These are phyloP conservation scores for Heliocidaris erythrogramma DNA, from an alignment of 35 echinoderm and acorn worm species.

Conservation along the genomic window DNA sequence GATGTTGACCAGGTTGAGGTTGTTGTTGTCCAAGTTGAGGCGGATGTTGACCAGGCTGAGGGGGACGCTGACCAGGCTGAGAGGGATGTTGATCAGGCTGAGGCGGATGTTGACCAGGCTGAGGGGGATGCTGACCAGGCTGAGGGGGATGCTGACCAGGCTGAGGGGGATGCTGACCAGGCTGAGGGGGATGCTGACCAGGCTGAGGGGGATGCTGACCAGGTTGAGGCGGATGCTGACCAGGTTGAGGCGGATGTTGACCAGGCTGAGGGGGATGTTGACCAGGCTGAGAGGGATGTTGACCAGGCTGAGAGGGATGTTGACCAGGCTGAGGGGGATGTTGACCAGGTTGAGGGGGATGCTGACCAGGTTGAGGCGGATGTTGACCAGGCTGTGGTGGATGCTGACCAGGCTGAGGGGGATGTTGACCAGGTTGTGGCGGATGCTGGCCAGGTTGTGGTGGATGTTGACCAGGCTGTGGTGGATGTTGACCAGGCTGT, in stretches of 20 bases:
- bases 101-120: neutral
- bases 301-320: neutral
- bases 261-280: neutral
- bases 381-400: constrained; percentile 13
- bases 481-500: constrained; percentile 1
- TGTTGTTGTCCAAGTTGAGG: neutral
- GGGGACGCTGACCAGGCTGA: neutral
- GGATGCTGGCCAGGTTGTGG: neutral
- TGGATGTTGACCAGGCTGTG: constrained; percentile 29
- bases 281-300: neutral
- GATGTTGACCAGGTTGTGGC: neutral
- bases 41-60: neutral
- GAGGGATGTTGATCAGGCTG: neutral
- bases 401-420: neutral
- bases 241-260: neutral
- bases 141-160: neutral
- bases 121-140: constrained; percentile 16
- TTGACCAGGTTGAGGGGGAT: constrained; percentile 22
- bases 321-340: constrained; percentile 4
- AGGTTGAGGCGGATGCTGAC: too few species aligned
- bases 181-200: too few species aligned
- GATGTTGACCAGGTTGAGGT: neutral
- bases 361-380: neutral
- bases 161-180: neutral
- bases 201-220: too few species aligned